Conservation (phyloP, 2,797 vertebrate species). For the Spondyliosoma cantharus region DNA sequence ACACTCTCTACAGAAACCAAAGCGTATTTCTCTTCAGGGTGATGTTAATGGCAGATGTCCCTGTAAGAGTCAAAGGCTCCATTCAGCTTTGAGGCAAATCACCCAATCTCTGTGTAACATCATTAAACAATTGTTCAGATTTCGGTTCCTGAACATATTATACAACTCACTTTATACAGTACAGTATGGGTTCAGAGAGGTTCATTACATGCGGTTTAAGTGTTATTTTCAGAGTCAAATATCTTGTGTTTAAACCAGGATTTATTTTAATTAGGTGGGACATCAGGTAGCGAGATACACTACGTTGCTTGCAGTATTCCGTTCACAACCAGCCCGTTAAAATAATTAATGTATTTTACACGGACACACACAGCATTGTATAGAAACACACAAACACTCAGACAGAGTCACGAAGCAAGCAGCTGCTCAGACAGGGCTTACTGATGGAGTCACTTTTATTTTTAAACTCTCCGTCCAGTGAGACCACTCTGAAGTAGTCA, state of each 20-base stretch:
- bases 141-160: conserved; percentile 5
- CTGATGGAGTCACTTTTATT: conserved; percentile 69
- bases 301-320: not conserved
- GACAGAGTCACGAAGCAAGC: conserved; percentile 34
- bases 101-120: conserved; percentile 26
- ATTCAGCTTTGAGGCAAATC: conserved; percentile 36
- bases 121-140: conserved; percentile 32
- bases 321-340: not conserved
- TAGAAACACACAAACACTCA: conserved; percentile 9
- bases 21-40: conserved; percentile 36
- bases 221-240: not conserved
- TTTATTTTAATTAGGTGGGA: too few relatives aligned
- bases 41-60: conserved; percentile 61
- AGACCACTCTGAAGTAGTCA: conserved; percentile 24
- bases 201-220: not conserved
- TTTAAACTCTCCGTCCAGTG: conserved; percentile 62
- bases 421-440: conserved; percentile 62
- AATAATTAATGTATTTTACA: conserved; percentile 6
- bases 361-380: conserved; percentile 11
- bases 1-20: conserved; percentile 27
- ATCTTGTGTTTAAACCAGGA: not conserved
- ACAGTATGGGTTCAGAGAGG: not conserved
- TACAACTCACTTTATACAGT: not conserved
- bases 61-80: conserved; percentile 50
- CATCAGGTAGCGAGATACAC: not conserved